Evolutionary conservation across 2,888 invertebrate genomes (phyloP), one percentile per base, ranked within the genome.

Genomic region (Arrhopalites spinosus): DNA sequence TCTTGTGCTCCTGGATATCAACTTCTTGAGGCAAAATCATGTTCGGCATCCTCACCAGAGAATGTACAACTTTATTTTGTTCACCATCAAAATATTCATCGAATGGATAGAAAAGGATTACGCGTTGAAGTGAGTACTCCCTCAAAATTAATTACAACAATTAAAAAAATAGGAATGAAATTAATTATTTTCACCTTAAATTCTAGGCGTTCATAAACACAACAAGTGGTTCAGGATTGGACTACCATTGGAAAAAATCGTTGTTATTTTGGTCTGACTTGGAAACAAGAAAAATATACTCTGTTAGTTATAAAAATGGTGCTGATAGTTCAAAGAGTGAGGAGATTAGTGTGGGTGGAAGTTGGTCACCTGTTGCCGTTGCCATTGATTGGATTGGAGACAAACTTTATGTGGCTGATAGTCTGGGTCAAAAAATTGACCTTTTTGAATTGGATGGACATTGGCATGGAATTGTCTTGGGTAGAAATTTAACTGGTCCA

Each of bases 351-450:
- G 75, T 73, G 59, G 69, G 73, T 1, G 68, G 73, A 1, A 64
- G 56, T 17, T 95, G 95, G 95, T 89, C 93, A 0, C 96, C 96
- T 0, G 92, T 94, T 0, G 92, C 95, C 0, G 85, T 98, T 69
- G 97, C 98, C 11, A 93, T 98, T 20, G 98, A 98, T 87, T 99
- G 98, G 96, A 91, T 98, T 61, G 96, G 96, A 0, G 93, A 96
- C 85, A 98, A 97, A 85, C 88, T 99, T 11, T 98, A 98, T 86
- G 94, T 97, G 25, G 95, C 95, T 0, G 98, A 98, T 86, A 90
- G 93, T 25, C 89, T 95, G 27, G 96, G 96, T 0, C 94, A 96
- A 85, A 95, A 95, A 87, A 92, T 99, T 75, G 97, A 97, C 85
- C 92, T 98, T 0, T 94, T 96, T 84, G 95, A 96, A 85, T 87